Conservation (phyloP, 1,140 invertebrate genomes). For the Meloidogyne floridensis region DNA sequence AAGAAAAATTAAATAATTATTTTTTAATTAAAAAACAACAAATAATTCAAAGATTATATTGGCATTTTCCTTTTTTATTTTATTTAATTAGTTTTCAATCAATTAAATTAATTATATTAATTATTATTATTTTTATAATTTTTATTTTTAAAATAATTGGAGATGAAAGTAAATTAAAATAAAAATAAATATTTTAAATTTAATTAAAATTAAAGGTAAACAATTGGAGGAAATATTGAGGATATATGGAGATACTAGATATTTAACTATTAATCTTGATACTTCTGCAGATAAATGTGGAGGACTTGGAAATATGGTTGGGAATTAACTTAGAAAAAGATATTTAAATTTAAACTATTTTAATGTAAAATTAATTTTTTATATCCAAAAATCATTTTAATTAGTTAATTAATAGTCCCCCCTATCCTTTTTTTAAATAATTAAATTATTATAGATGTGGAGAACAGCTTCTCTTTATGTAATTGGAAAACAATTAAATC, state of each 20-base stretch:
- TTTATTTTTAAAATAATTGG: slow-evolving; percentile 1
- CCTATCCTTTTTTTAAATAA: neutral
- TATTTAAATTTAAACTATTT: no score
- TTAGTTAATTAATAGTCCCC: no score
- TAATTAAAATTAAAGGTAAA: neutral
- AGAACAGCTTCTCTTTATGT: slow-evolving; percentile 6
- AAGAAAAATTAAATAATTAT: neutral
- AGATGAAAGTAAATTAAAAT: neutral
- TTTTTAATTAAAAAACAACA: slow-evolving; percentile 2
- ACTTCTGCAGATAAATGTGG: slow-evolving; percentile 5
- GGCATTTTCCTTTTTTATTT: neutral
- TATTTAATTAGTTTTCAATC: neutral
- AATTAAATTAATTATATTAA: neutral
- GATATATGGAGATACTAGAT: neutral
- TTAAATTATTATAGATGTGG: slow-evolving; percentile 8
- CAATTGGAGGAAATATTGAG: neutral
- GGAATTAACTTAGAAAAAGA: no score
- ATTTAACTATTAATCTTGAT: slow-evolving; percentile 10
- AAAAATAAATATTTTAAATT: neutral
- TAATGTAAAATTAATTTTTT: no score
- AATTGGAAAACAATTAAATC: slow-evolving; percentile 7
- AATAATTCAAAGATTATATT: neutral
- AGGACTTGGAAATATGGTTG: slow-evolving; percentile 4
- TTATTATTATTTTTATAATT: slow-evolving; percentile 5
- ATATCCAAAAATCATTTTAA: neutral